Evolutionary conservation across 2,113 vertebrate genomes (phyloP).

Genomic region (Silurus asotus): DNA sequence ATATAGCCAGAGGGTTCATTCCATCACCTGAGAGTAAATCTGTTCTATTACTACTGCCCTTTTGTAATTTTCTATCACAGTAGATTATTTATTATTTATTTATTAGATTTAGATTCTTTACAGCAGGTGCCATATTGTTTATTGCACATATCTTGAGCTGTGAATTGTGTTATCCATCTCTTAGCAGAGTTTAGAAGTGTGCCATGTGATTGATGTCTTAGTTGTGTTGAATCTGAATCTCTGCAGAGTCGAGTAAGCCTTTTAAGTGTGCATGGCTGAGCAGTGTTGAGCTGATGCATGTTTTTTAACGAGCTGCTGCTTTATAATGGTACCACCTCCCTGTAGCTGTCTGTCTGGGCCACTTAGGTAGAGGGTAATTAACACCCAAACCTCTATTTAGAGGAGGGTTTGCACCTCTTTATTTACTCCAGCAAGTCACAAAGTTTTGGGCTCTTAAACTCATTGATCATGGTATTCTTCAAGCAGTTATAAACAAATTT

Average conservation of each 20-base stretch:
- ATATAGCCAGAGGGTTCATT: background rate
- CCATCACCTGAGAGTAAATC: background rate
- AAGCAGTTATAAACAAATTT: background rate
- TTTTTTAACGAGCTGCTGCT: conserved; percentile 35
- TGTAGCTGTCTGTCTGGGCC: conserved; percentile 38
- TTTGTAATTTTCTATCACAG: conserved; percentile 29
- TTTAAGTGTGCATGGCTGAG: conserved; percentile 27
- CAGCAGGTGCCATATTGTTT: conserved; percentile 15
- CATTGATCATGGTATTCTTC: background rate
- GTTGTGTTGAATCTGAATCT: background rate
- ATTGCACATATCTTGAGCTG: conserved; percentile 19
- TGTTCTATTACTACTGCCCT: background rate
- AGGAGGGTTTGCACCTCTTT: conserved; percentile 6
- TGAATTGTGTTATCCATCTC: conserved; percentile 40
- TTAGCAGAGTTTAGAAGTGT: conserved; percentile 6
- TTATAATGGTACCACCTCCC: conserved; percentile 15
- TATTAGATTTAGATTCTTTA: conserved; percentile 9
- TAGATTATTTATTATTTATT: background rate
- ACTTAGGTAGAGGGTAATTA: conserved; percentile 38
- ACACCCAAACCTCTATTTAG: background rate
- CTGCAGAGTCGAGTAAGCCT: background rate
- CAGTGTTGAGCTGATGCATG: conserved; percentile 14
- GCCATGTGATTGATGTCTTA: background rate
- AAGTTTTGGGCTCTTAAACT: background rate
- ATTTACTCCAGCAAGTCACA: background rate